A percentile compares a stretch with the other conserved stretches of the same genome.
Evolutionary conservation across 2,888 invertebrate species (phyloP).

Genomic region (Noctua janthina): DNA sequence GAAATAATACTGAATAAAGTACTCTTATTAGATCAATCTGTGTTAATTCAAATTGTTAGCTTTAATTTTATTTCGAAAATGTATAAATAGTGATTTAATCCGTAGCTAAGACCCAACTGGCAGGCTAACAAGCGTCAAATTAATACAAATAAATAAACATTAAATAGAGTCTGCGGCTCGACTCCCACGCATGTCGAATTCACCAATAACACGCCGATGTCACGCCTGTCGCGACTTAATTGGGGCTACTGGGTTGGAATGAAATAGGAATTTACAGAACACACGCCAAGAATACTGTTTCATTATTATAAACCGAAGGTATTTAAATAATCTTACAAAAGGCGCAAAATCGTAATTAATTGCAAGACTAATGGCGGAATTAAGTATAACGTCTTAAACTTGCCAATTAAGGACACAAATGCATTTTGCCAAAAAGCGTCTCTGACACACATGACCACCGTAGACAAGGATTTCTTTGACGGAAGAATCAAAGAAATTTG

Average conservation of each 20-base stretch:
- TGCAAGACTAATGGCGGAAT: neutral
- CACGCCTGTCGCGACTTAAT: constrained; percentile 64
- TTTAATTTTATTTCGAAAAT: neutral
- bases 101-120: neutral
- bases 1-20: neutral
- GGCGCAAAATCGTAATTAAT: neutral
- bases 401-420: neutral
- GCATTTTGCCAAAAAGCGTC: neutral
- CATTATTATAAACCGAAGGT: neutral
- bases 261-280: neutral
- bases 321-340: neutral
- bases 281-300: neutral
- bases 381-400: neutral
- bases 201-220: constrained; percentile 73
- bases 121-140: constrained; percentile 58
- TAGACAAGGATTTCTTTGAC: no score
- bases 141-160: constrained; percentile 51
- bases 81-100: neutral
- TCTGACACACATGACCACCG: neutral
- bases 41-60: neutral
- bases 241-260: constrained; percentile 40
- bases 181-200: constrained; percentile 78
- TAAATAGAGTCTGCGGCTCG: constrained; percentile 35
- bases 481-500: no score
- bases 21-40: neutral